These are phyloP conservation scores for Pogonus chalceus DNA, from an alignment of 1,140 invertebrate genomes.

Conservation along the genomic window DNA sequence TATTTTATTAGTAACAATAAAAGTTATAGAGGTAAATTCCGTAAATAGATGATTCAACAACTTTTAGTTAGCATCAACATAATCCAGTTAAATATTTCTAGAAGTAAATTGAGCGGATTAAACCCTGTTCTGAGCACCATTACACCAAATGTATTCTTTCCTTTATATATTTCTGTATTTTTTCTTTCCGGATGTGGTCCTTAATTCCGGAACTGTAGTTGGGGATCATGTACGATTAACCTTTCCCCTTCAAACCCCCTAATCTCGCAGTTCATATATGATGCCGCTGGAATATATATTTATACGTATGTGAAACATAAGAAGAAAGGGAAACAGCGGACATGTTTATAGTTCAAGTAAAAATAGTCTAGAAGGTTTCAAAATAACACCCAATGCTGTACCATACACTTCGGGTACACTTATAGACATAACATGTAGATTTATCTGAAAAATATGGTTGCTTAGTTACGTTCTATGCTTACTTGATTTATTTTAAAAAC, in stretches of 20 bases:
- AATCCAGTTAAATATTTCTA: not conserved
- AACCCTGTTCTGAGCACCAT: not conserved
- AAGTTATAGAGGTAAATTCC: no score
- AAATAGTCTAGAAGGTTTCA: not conserved
- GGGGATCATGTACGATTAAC: not conserved
- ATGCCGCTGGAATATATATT: not conserved
- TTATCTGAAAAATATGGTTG: not conserved
- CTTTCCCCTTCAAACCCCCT: not conserved
- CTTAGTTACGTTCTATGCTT: not conserved
- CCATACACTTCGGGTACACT: no score
- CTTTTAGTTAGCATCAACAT: not conserved
- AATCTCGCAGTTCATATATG: not conserved
- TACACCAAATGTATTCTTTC: not conserved
- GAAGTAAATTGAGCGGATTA: not conserved
- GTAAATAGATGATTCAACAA: not conserved
- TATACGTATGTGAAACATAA: not conserved
- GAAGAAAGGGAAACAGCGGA: not conserved
- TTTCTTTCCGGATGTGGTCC: not conserved
- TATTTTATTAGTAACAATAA: no score
- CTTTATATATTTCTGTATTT: not conserved
- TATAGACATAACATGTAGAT: slow-evolving; percentile 1
- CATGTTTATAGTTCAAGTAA: not conserved
- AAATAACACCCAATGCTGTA: not conserved
- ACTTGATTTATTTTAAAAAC: slow-evolving; percentile 2
- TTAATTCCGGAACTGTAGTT: not conserved